phyloP scores from a whole-genome alignment of 1,140 invertebrate species.

The Sweltsa coloradensis region DNA sequence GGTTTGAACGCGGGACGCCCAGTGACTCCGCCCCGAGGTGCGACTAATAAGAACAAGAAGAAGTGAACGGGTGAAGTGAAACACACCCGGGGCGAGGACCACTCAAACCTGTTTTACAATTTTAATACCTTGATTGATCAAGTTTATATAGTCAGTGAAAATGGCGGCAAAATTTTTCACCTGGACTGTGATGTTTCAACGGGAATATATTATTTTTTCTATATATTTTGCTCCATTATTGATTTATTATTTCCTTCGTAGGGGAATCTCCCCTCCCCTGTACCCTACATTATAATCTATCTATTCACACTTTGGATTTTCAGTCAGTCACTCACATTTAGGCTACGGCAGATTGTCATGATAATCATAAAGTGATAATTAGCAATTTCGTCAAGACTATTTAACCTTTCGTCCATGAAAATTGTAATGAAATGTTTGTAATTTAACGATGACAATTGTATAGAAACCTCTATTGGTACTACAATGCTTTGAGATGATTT shows the following conservation, averaged over 20 bases:
- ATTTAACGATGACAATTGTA: not conserved
- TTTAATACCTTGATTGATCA: not conserved
- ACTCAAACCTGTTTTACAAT: constrained; percentile 1
- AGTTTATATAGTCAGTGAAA: not conserved
- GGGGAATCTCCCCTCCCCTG: not conserved
- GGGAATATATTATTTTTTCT: not conserved
- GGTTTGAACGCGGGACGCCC: constrained; percentile 68
- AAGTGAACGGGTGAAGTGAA: constrained; percentile 6
- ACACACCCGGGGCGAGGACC: not conserved
- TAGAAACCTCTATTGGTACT: no score
- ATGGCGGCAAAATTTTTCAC: constrained; percentile 4
- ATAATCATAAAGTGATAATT: not conserved
- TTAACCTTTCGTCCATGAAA: constrained; percentile 3
- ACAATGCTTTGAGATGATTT: not conserved
- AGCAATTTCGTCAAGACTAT: not conserved
- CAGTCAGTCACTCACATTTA: constrained; percentile 1
- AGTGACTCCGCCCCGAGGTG: constrained; percentile 79
- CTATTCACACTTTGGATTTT: not conserved
- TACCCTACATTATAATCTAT: not conserved
- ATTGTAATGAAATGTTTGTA: not conserved
- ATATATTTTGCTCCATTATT: not conserved
- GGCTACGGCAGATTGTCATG: not conserved
- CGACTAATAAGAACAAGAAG: constrained; percentile 61
- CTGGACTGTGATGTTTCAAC: constrained; percentile 1
- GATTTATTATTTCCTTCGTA: not conserved